A percentile compares a stretch with the other conserved stretches of the same genome.
Conservation (phyloP, 2,797 vertebrate genomes). For the Tamandua tetradactyla region DNA sequence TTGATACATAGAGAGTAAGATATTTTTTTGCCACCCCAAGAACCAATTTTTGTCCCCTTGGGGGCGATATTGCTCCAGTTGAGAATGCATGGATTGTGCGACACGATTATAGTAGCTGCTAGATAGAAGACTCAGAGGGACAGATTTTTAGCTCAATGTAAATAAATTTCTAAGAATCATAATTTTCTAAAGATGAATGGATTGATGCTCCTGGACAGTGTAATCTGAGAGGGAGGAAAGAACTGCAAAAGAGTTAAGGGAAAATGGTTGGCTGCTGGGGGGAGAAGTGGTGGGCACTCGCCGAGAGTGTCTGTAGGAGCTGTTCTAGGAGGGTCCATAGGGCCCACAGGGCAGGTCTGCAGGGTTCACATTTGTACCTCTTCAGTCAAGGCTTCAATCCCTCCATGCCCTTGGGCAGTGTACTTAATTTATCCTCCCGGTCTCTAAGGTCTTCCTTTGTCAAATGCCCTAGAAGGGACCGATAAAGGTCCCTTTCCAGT, state of each 20-base stretch:
- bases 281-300: not conserved
- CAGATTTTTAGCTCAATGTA: not conserved
- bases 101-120: not conserved
- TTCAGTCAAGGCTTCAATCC: not conserved
- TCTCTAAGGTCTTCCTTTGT: not conserved
- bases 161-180: not conserved
- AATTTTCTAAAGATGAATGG: not conserved
- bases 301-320: not conserved
- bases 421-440: not conserved
- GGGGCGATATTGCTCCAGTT: not conserved
- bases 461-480: not conserved
- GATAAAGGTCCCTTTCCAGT: not conserved
- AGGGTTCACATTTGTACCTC: no score
- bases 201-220: not conserved
- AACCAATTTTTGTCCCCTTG: not conserved
- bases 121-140: not conserved
- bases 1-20: not conserved
- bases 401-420: accelerated
- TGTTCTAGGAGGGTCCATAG: not conserved
- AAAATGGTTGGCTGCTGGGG: not conserved
- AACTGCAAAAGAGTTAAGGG: not conserved
- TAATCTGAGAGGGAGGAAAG: not conserved
- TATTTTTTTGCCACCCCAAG: not conserved
- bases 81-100: not conserved
- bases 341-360: no score